Evolutionary conservation across 2,797 vertebrate genomes (phyloP), one percentile per base, ranked within the genome.

Genomic region (Bucorvus abyssinicus): DNA sequence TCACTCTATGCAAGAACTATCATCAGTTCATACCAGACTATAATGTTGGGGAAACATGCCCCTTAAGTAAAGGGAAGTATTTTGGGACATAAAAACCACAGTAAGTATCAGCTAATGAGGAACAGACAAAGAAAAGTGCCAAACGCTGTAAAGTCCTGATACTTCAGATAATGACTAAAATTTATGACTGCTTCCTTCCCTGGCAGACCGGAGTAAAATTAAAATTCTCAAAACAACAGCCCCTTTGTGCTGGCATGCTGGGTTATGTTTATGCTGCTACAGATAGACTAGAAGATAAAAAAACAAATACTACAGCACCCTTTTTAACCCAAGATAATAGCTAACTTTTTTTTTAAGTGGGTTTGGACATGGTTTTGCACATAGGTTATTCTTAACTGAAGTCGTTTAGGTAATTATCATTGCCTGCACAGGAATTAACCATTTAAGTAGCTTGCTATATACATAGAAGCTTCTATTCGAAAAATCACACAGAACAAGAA

Each of bases 131-230:
- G 90, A 53, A 95, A 97, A 93, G 86, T 45, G 79, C 76, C 64
- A 94, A 68, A 93, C 42, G n/a, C 87, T 79, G 38, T 84, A 80
- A 96, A 95, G 87, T 65, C 70, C 73, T 71, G 74, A 94, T 96
- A 93, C 84, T 97, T 97, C 91, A 95, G 76, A 95, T 96, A 97
- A 97, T 87, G 71, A 96, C 88, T 93, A 89, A 97, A 97, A 97
- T 96, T 88, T 93, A 95, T 79, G 50, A 89, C 82, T 82, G 59
- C 83, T 97, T 97, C 92, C 85, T 97, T 96, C 87, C 59, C 87
- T 59, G 26, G 81, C 79, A 96, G 76, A 94, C 87, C 94, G 75
- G 34, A 97, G 57, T 59, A 88, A 94, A 97, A 87, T 96, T 77
- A 96, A 85, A 95, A 95, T 60, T 94, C 84, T 95, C 78, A 40